Base-by-base conservation (phyloP, 2,888 invertebrate genomes). In the Synergus laeviventris region DNA sequence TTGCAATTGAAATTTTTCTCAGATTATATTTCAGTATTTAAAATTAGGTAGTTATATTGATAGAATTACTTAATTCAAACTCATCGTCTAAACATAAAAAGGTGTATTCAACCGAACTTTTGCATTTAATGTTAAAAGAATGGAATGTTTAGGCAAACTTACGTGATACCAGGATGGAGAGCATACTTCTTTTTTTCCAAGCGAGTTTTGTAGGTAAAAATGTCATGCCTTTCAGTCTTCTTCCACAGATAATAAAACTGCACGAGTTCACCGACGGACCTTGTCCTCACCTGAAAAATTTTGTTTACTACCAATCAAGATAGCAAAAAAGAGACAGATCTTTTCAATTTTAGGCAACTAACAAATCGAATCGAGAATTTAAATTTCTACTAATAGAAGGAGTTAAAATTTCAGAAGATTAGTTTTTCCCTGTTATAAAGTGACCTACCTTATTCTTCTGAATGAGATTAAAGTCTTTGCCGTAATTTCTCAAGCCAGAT, bases 161-260 rank as follows among this genome's bases (percentile, higher is more conserved):
- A 91, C 87, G 97, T 97, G 84, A 97, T 95, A 74, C 97, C 97
- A 7, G 98, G 98, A 92, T 98, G 97, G 66, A 98, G 91, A 7
- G 96, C 95, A 89, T 97, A 98, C 89, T 98, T 97, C 90, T 97
- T 97, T 92, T 98, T 98, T 88, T 98, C 98, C 84, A 97, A 91
- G 73, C 97, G 93, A 12, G 96, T 95, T 91, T 97, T 97, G 89
- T 97, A 96, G 0, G 97, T 97, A 89, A 95, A 95, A 86, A 95
- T 95, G 91, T 99, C 99, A 91, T 99, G 98, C 21, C 99, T 93
- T 89, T 99, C 99, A 38, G 99, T 99, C 91, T 99, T 99, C 92
- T 99, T 99, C 99, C 99, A 99, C 76, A 98, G 93, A 87, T 97
- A 97, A 91, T 97, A 97, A 92, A 99, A 99, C 89, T 99, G 98